Percentiles rank a stretch among this genome's conserved stretches.
Conservation (phyloP, 2,113 vertebrate species). For the Motacilla tschutschensis region DNA sequence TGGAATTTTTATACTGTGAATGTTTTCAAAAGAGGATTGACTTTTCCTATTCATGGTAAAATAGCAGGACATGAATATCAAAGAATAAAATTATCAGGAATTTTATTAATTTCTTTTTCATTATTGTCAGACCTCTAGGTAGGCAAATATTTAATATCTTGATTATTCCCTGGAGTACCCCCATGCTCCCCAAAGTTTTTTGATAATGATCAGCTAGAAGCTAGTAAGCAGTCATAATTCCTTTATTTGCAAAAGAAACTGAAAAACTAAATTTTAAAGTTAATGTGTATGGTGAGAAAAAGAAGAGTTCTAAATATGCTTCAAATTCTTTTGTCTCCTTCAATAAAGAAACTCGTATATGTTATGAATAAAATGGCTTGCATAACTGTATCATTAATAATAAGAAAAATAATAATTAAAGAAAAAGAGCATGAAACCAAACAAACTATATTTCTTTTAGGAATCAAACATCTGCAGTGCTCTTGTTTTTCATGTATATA, state of each 20-base stretch:
- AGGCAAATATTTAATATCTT: neutral
- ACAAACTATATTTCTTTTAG: neutral
- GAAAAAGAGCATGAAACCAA: fast-evolving
- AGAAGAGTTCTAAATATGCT: neutral
- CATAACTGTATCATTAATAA: neutral
- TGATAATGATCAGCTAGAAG: neutral
- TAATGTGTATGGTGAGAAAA: neutral
- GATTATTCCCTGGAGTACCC: fast-evolving
- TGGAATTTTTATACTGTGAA: neutral
- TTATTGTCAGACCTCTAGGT: neutral
- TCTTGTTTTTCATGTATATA: neutral
- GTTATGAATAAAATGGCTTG: neutral
- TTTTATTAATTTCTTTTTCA: neutral
- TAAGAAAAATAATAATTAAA: neutral
- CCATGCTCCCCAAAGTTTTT: fast-evolving
- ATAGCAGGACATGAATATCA: neutral
- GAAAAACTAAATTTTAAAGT: neutral
- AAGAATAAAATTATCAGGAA: neutral
- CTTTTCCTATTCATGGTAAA: neutral
- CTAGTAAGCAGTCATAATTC: neutral
- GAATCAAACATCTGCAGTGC: neutral
- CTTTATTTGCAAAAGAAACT: neutral
- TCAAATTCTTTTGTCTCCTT: neutral
- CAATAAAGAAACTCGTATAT: neutral
- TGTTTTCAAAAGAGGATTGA: neutral